These are phyloP conservation scores for Saccostrea glomerata DNA, from an alignment of 1,140 invertebrate species.

Conservation along the genomic window DNA sequence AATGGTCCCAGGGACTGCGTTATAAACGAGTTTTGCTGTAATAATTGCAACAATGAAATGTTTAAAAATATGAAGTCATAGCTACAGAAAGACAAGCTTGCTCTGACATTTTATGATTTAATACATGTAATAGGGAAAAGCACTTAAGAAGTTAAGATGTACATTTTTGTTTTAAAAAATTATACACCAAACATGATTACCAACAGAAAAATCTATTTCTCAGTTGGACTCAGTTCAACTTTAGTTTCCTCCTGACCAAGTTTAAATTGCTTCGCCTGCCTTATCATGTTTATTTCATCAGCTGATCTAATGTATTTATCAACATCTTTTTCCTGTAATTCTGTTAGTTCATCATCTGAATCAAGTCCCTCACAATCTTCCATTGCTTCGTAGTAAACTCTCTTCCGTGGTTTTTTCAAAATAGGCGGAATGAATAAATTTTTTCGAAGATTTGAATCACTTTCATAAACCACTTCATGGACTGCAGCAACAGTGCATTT, in stretches of 20 bases:
- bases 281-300: not conserved
- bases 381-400: not conserved
- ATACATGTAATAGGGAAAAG: too few species aligned
- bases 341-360: not conserved
- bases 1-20: too few species aligned
- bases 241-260: not conserved
- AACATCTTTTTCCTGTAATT: not conserved
- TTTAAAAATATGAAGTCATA: too few species aligned
- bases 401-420: constrained; percentile 15
- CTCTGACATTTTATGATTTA: too few species aligned
- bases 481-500: not conserved
- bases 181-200: too few species aligned
- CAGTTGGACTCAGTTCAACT: not conserved
- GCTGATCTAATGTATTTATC: not conserved
- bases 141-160: too few species aligned
- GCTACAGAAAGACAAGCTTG: too few species aligned
- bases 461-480: constrained; percentile 4
- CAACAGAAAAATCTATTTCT: not conserved
- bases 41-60: too few species aligned
- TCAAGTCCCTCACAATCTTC: not conserved
- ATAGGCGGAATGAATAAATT: constrained; percentile 24
- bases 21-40: too few species aligned
- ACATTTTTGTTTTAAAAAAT: too few species aligned
- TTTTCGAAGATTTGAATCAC: not conserved
- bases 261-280: not conserved